Conservation (phyloP, 2,888 invertebrate genomes). For the Lamproptera curius region DNA sequence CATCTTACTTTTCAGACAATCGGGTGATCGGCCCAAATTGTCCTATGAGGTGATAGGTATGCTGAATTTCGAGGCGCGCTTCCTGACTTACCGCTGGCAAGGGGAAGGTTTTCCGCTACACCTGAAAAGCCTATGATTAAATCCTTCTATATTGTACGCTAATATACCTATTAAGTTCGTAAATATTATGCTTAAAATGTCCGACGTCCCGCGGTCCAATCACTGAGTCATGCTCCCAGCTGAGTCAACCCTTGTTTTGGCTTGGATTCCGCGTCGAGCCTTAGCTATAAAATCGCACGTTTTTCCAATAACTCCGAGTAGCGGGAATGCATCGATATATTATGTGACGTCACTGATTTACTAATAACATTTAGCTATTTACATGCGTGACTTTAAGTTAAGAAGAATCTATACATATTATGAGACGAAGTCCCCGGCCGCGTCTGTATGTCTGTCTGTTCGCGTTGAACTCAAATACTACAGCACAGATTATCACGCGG, state of each 20-base stretch:
- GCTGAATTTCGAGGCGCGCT: too few species aligned
- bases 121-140: not conserved
- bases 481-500: too few species aligned
- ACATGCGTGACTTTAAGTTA: not conserved
- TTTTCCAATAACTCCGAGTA: slow-evolving; percentile 10
- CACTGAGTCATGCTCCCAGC: slow-evolving; percentile 36
- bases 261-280: slow-evolving; percentile 16
- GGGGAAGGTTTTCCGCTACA: too few species aligned
- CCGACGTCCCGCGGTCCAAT: slow-evolving; percentile 3
- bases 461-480: too few species aligned
- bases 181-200: slow-evolving; percentile 16
- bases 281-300: not conserved
- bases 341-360: not conserved
- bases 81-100: too few species aligned
- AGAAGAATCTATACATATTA: not conserved
- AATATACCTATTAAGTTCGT: too few species aligned
- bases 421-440: too few species aligned
- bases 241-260: slow-evolving; percentile 27
- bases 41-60: too few species aligned
- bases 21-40: too few species aligned
- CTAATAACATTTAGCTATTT: not conserved
- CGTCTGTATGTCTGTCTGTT: too few species aligned
- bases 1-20: too few species aligned
- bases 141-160: not conserved
- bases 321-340: not conserved